A percentile compares a stretch with the other conserved stretches of the same genome.
Conservation (phyloP, 2,113 vertebrate species). For the Mormoops blainvillei region DNA sequence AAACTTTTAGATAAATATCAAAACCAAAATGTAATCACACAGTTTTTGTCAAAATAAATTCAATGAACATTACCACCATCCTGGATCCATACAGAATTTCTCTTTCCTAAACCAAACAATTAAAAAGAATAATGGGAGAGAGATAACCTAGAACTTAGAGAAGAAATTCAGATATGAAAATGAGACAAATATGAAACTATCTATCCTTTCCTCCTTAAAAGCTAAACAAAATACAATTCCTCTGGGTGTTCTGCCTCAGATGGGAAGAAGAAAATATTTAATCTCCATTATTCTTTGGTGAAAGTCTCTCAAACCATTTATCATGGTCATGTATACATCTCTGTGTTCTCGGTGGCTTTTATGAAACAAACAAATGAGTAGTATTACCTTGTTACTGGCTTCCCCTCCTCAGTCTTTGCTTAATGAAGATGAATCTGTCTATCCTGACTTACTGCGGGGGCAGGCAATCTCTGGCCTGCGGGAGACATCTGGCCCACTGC, state of each 20-base stretch:
- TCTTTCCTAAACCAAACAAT: neutral
- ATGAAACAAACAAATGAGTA: neutral
- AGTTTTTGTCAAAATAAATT: neutral
- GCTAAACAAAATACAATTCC: neutral
- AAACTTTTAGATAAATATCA: neutral
- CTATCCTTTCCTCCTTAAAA: neutral
- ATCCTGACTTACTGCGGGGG: too few relatives aligned
- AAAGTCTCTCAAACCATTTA: neutral
- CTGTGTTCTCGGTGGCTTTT: neutral
- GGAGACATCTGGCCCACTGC: neutral
- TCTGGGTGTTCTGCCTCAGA: neutral
- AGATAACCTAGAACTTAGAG: neutral
- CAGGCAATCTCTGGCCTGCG: rapidly evolving
- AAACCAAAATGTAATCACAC: neutral
- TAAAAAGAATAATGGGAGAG: neutral
- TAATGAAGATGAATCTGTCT: neutral
- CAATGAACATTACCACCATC: neutral
- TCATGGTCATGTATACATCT: neutral
- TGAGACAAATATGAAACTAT: neutral
- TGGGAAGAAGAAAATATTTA: neutral
- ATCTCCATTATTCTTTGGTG: neutral
- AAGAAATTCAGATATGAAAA: neutral
- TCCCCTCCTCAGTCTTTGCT: too few relatives aligned
- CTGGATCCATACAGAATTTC: neutral
- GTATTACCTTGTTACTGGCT: neutral